Base-by-base conservation (phyloP, 2,888 invertebrate species). In the Bursaphelenchus okinawaensis region DNA sequence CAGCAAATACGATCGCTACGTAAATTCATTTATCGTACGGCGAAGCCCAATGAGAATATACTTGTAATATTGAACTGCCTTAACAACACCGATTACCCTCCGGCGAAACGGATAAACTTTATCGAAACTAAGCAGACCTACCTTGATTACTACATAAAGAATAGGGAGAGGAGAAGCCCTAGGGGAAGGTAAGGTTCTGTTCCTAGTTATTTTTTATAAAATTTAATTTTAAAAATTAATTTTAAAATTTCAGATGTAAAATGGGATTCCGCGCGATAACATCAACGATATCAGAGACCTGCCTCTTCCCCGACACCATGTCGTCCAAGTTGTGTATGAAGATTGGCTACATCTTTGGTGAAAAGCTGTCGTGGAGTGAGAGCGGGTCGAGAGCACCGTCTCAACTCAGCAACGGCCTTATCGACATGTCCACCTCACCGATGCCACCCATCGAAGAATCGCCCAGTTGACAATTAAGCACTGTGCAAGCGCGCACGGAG, bases 81-180 rank as follows among this genome's bases (percentile, higher is more conserved):
- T 8, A 65, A 65, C 23, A 67, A 68, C 50, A 65, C 66, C 16
- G 67, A 67, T 27, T 65, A 56, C 54, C 66, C 66, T 27, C 23
- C 56, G 2, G 29, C 19, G 12, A 24, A 56, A 19, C 31, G 73
- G 19, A 79, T 80, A 9, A 80, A 79, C 55, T 80, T 80, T 52
- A 62, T 75, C 63, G 79, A 81, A 55, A 73, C 71, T 20, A 70
- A 70, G n/a, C 67, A 72, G 20, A 76, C 75, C 19, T 81, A 75
- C 65, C 66, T 80, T 62, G 80, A 80, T 58, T 78, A 75, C 56
- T 81, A 72, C 61, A 81, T 80, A 57, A 70, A 71, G 29, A 74
- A 76, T 52, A 68, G 71, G 23, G 74, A 74, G 51, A 65, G 68
- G 31, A 68, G 75, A 56, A 69, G 68, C 12, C 79, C 79, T 6